Conservation (phyloP, 2,888 invertebrate genomes). For the Phytoseiulus persimilis region DNA sequence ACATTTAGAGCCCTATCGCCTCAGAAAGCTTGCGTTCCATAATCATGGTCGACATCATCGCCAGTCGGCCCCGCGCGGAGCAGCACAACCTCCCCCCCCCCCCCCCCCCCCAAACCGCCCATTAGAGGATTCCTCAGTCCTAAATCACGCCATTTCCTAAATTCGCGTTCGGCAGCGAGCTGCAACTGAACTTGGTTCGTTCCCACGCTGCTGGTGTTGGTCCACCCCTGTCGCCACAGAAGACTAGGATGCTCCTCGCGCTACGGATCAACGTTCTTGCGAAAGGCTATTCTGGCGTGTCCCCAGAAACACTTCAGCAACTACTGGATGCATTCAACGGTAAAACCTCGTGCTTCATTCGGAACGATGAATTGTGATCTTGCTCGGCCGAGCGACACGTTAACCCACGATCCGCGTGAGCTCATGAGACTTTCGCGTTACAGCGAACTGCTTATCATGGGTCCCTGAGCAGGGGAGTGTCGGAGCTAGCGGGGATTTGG, state of each 20-base stretch:
- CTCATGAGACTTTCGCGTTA: slow-evolving; percentile 41
- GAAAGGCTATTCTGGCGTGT: slow-evolving; percentile 62
- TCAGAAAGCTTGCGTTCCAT: no score
- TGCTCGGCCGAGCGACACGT: not conserved
- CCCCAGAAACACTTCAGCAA: slow-evolving; percentile 55
- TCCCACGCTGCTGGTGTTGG: slow-evolving; percentile 62
- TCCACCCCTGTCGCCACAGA: slow-evolving; percentile 56
- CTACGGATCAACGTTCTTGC: slow-evolving; percentile 60
- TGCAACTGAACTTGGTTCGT: slow-evolving; percentile 60
- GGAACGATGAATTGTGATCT: not conserved
- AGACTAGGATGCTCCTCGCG: slow-evolving; percentile 59
- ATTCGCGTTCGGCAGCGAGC: slow-evolving; percentile 50
- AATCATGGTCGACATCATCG: no score
- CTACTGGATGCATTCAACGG: slow-evolving; percentile 61
- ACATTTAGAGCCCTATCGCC: no score
- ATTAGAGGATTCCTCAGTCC: no score
- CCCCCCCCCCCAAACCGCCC: no score
- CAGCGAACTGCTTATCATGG: slow-evolving; percentile 60
- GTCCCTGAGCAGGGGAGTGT: slow-evolving; percentile 63
- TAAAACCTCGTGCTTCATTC: slow-evolving; percentile 47
- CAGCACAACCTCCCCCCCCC: no score
- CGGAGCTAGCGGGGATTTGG: slow-evolving; percentile 62
- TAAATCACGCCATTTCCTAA: not conserved
- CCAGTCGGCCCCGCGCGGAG: no score
- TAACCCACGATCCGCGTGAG: not conserved